Conservation (phyloP, 2,113 vertebrate species). For the Sarotherodon lohbergeri region DNA sequence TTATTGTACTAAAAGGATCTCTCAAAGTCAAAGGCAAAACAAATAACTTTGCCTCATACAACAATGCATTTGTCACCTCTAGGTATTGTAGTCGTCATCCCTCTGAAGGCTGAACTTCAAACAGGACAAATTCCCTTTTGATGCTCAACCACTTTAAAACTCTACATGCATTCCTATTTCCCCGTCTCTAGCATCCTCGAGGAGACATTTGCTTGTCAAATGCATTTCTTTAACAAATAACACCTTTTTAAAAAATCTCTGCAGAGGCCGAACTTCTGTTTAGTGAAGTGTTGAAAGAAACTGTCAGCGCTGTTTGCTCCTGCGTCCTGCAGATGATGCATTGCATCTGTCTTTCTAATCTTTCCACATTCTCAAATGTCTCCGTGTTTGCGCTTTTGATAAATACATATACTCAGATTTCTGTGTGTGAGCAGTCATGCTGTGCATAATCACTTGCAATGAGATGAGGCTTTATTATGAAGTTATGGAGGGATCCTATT, state of each 20-base stretch:
- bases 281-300: neutral
- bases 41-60: neutral
- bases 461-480: constrained; percentile 24
- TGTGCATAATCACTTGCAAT: constrained; percentile 30
- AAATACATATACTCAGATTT: neutral
- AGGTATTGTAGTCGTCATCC: neutral
- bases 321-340: neutral
- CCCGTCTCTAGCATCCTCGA: neutral
- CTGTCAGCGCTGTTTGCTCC: neutral
- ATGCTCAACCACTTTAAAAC: neutral
- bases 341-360: neutral
- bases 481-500: neutral
- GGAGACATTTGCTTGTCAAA: neutral
- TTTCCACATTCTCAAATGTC: neutral
- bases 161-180: neutral
- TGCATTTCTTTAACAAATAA: constrained; percentile 29
- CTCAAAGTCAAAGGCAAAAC: neutral
- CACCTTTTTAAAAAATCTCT: neutral
- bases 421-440: constrained; percentile 2
- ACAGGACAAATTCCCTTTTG: constrained; percentile 3
- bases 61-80: neutral
- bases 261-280: neutral
- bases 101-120: neutral
- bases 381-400: neutral
- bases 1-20: neutral